phyloP scores from a whole-genome alignment of 2,797 vertebrate species.

The Phaenicophaeus curvirostris region DNA sequence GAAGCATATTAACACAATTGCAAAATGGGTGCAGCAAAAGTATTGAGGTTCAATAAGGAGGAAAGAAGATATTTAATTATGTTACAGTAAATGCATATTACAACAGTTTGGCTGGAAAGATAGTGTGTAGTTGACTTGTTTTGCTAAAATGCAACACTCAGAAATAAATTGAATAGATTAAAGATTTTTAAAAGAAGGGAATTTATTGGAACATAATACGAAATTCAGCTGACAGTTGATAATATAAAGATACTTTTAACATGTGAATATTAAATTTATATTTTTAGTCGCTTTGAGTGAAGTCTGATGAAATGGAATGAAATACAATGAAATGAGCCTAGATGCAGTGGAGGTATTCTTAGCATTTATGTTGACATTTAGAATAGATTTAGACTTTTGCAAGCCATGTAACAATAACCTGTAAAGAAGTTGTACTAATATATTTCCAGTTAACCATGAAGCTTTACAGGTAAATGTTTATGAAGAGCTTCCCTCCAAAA shows the following conservation, averaged over 20 bases:
- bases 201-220: not conserved
- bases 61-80: not conserved
- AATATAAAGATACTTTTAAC: not conserved
- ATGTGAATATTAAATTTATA: not conserved
- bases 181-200: not conserved
- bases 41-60: not conserved
- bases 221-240: not conserved
- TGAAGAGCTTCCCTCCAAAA: not conserved
- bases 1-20: not conserved
- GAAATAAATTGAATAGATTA: not conserved
- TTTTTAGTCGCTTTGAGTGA: constrained; percentile 34
- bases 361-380: constrained; percentile 53
- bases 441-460: not conserved
- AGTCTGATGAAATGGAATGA: constrained; percentile 11
- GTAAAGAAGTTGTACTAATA: not conserved
- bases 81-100: not conserved
- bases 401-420: not conserved
- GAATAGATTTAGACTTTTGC: constrained; percentile 10
- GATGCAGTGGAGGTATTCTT: not conserved
- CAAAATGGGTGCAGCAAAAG: not conserved
- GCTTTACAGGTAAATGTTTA: not conserved
- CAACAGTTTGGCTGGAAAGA: not conserved
- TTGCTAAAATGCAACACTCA: not conserved
- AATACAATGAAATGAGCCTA: constrained; percentile 8
- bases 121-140: not conserved